These are phyloP conservation scores for Liopterus haemorrhoidalis DNA, from an alignment of 2,888 invertebrate genomes.

Conservation along the genomic window DNA sequence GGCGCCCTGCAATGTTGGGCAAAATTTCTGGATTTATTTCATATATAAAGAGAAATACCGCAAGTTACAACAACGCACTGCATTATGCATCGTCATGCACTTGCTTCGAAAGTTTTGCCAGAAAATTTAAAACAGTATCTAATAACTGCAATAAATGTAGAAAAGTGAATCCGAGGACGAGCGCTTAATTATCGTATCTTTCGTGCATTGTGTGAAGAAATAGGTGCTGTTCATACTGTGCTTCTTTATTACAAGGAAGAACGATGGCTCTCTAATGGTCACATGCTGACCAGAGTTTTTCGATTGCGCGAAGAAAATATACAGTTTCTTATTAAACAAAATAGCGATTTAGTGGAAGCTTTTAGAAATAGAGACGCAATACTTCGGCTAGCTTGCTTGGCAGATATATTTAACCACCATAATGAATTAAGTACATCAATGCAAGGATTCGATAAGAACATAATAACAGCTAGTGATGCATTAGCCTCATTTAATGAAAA, in stretches of 20 bases:
- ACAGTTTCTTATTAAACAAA: too few species aligned
- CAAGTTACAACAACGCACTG: constrained; percentile 11
- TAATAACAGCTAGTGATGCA: too few species aligned
- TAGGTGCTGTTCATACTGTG: constrained; percentile 16
- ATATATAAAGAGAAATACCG: constrained; percentile 13
- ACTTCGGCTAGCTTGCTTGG: too few species aligned
- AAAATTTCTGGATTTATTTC: constrained; percentile 10
- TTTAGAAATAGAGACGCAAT: too few species aligned
- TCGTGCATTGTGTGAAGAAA: constrained; percentile 16
- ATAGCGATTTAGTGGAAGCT: too few species aligned
- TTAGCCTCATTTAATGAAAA: too few species aligned
- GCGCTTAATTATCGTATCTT: constrained; percentile 16
- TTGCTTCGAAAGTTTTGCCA: constrained; percentile 11
- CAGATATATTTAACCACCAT: too few species aligned
- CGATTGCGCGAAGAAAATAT: too few species aligned
- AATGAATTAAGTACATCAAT: too few species aligned
- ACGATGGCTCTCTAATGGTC: constrained; percentile 14
- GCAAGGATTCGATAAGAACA: too few species aligned
- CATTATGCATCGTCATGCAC: constrained; percentile 12
- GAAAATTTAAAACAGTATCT: not conserved
- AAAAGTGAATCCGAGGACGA: constrained; percentile 16
- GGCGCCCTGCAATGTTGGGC: not conserved
- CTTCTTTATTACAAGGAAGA: constrained; percentile 13
- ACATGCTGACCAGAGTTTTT: constrained; percentile 13
- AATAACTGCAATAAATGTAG: constrained; percentile 17